phyloP scores from a whole-genome alignment of 1,140 invertebrate species.

The Drosophila equinoxialis region DNA sequence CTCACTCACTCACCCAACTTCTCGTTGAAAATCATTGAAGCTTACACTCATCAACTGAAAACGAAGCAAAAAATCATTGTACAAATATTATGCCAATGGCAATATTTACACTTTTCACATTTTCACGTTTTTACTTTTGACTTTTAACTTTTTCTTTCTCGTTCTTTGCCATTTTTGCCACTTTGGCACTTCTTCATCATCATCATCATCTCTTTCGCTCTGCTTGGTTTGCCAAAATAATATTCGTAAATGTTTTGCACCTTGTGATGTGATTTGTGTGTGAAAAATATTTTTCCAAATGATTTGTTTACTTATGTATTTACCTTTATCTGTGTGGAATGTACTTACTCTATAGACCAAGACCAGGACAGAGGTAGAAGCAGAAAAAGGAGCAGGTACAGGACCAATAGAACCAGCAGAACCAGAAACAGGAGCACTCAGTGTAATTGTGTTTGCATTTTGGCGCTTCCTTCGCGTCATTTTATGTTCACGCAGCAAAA shows the following conservation, averaged over 20 bases:
- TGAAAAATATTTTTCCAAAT: conserved; percentile 76
- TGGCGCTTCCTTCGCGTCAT: conserved; percentile 67
- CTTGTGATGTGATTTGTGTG: conserved; percentile 74
- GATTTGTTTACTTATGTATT: conserved; percentile 77
- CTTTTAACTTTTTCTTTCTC: conserved; percentile 54
- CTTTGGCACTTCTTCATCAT: conserved; percentile 15
- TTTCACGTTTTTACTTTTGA: conserved; percentile 59
- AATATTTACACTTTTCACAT: conserved; percentile 72
- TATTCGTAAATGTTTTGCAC: conserved; percentile 78
- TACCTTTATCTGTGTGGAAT: conserved; percentile 68
- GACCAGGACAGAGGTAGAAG: background rate
- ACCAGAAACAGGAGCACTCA: conserved; percentile 65
- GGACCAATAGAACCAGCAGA: conserved; percentile 1
- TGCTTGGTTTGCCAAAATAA: conserved; percentile 59
- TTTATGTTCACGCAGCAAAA: conserved; percentile 63
- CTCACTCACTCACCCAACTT: conserved; percentile 9
- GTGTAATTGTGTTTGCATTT: conserved; percentile 76
- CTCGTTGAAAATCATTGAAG: conserved; percentile 47
- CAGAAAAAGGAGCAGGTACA: background rate
- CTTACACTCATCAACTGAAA: conserved; percentile 71
- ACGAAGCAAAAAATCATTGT: conserved; percentile 38
- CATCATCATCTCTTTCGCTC: conserved; percentile 33
- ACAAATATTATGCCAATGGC: conserved; percentile 64
- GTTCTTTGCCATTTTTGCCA: conserved; percentile 13
- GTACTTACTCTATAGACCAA: background rate